Percentiles rank a stretch among this genome's conserved stretches.
phyloP scores from a whole-genome alignment of 1,140 invertebrate genomes.

The Maconellicoccus hirsutus region DNA sequence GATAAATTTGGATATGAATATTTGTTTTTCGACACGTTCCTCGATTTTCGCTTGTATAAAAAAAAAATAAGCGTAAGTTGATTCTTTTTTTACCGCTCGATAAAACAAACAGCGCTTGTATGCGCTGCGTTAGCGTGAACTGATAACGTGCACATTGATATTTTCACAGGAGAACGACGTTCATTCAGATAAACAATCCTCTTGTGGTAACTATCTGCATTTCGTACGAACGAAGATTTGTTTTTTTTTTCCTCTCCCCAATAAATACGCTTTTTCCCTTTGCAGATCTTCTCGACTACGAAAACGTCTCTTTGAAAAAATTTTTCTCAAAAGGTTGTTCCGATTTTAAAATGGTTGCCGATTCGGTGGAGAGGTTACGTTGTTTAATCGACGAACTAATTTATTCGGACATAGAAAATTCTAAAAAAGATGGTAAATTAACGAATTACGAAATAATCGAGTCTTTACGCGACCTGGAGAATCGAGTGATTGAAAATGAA shows the following conservation, averaged over 20 bases:
- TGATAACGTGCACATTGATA: too few relatives aligned
- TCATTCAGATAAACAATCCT: background rate
- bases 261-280: too few relatives aligned
- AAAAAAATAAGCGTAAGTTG: background rate
- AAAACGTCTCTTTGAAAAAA: background rate
- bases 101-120: too few relatives aligned
- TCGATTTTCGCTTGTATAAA: constrained; percentile 26
- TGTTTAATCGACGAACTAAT: constrained; percentile 16
- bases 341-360: constrained; percentile 24
- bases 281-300: background rate
- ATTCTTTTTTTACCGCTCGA: background rate
- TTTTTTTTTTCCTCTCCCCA: too few relatives aligned
- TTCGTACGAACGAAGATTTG: too few relatives aligned
- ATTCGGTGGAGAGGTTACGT: constrained; percentile 23
- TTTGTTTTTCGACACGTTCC: constrained; percentile 24
- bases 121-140: too few relatives aligned
- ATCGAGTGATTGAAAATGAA: constrained; percentile 10
- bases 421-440: background rate
- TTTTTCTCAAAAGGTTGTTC: background rate
- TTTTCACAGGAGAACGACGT: background rate
- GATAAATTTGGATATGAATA: constrained; percentile 24
- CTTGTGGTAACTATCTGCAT: background rate
- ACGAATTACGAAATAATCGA: constrained; percentile 14
- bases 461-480: constrained; percentile 18
- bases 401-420: background rate